Conservation (phyloP, 2,113 vertebrate species). For the Telmatochromis sp. region DNA sequence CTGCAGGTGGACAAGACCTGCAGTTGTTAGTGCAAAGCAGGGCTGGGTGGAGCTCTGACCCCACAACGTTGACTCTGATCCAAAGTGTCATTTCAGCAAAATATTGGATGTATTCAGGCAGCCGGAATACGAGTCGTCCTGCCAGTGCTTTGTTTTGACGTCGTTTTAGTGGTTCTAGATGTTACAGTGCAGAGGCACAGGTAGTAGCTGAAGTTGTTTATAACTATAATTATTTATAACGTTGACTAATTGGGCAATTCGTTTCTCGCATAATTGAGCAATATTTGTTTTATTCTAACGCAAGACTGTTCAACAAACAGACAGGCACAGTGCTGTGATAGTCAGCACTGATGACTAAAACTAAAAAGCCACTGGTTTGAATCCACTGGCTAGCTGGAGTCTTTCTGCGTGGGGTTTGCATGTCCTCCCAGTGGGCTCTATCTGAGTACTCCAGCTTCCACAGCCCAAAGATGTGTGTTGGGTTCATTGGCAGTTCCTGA, state of each 20-base stretch:
- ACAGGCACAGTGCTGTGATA: not conserved
- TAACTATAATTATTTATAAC: not conserved
- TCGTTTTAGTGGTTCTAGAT: not conserved
- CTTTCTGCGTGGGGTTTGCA: not conserved
- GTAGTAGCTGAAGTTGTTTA: not conserved
- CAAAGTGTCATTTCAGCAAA: not conserved
- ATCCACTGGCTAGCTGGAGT: not conserved
- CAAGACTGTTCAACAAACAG: not conserved
- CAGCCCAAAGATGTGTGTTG: not conserved
- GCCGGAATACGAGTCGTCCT: not conserved
- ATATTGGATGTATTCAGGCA: not conserved
- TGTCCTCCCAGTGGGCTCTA: not conserved
- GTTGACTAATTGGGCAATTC: not conserved
- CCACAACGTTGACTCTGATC: not conserved
- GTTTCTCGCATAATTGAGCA: not conserved
- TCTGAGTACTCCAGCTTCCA: not conserved
- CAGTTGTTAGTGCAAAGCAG: not conserved
- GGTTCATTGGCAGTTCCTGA: not conserved
- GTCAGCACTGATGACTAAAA: not conserved
- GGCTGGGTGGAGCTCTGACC: not conserved
- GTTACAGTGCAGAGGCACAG: not conserved
- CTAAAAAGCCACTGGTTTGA: not conserved
- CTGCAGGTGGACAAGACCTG: not conserved
- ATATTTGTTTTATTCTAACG: not conserved
- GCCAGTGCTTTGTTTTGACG: not conserved